Percentiles rank a stretch among this genome's conserved stretches.
Conservation (phyloP, 2,113 vertebrate genomes). For the Passer domesticus region DNA sequence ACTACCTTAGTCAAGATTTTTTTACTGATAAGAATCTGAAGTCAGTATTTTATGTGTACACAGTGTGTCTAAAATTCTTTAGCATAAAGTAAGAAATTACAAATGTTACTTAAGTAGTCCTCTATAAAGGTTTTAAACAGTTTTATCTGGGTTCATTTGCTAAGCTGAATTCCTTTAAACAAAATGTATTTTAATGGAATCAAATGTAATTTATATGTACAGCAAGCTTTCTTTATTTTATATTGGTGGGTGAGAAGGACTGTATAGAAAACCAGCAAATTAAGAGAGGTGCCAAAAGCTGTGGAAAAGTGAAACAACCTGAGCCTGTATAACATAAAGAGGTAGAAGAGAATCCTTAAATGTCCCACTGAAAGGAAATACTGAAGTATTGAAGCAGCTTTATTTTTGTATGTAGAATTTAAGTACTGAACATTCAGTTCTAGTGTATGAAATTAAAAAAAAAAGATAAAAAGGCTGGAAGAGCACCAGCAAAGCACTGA, state of each 20-base stretch:
- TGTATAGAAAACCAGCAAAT: not conserved
- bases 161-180: not conserved
- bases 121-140: not conserved
- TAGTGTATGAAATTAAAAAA: not conserved
- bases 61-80: not conserved
- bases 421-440: not conserved
- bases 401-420: not conserved
- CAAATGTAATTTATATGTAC: not conserved
- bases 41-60: not conserved
- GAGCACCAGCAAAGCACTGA: not conserved
- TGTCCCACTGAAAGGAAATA: not conserved
- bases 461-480: not conserved
- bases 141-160: not conserved
- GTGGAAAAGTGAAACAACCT: not conserved
- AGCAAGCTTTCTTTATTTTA: not conserved
- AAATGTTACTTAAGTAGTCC: not conserved
- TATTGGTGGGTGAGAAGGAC: not conserved
- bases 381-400: not conserved
- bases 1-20: not conserved
- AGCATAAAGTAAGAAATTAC: not conserved
- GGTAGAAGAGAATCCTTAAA: not conserved
- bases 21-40: not conserved
- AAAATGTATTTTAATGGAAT: not conserved
- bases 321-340: not conserved
- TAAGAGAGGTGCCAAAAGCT: not conserved